phyloP scores from a whole-genome alignment of 2,113 vertebrate genomes.

The Prunella himalayana region DNA sequence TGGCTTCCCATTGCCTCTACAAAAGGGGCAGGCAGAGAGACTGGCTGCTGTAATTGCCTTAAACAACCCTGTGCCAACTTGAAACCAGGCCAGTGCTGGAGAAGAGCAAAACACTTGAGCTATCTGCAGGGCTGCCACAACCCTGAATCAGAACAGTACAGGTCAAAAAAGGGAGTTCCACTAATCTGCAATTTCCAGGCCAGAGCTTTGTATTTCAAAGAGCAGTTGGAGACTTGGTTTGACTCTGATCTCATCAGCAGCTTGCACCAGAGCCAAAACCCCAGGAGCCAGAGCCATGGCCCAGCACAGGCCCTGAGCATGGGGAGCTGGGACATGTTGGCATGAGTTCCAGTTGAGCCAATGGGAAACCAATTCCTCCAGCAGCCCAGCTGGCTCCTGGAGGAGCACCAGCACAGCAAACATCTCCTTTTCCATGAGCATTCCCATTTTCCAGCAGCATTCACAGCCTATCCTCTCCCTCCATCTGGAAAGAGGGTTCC shows the following conservation, averaged over 20 bases:
- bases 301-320: accelerated
- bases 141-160: neutral
- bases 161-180: neutral
- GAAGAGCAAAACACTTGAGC: neutral
- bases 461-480: neutral
- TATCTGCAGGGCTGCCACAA: neutral
- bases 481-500: neutral
- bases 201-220: neutral
- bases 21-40: neutral
- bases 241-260: neutral
- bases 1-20: neutral
- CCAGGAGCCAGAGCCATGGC: neutral
- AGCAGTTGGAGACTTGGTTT: neutral
- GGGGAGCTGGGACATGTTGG: neutral
- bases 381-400: neutral
- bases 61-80: neutral
- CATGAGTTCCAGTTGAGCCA: accelerated
- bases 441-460: neutral
- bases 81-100: neutral
- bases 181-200: neutral
- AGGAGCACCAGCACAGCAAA: neutral
- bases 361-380: neutral
- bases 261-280: neutral
- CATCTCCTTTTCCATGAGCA: neutral
- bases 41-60: neutral